phyloP scores from a whole-genome alignment of 2,113 vertebrate species.

The Pomatostomus ruficeps region DNA sequence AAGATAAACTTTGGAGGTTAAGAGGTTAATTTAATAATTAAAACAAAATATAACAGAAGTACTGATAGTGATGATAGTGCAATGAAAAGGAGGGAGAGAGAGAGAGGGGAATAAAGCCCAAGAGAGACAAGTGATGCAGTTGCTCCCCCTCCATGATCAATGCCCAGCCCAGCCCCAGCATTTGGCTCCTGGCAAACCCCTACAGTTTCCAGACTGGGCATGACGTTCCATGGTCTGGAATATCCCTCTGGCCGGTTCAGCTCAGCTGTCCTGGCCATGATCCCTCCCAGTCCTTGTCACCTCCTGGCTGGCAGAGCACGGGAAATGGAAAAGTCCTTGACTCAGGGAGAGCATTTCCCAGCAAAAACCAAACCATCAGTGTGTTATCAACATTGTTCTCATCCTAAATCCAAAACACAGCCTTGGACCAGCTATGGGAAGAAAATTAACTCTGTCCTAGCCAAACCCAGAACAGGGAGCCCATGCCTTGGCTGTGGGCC shows the following conservation, averaged over 20 bases:
- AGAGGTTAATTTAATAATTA: not conserved
- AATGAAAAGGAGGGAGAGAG: not conserved
- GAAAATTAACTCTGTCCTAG: not conserved
- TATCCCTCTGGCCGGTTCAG: not conserved
- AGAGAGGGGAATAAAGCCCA: not conserved
- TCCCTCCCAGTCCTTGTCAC: not conserved
- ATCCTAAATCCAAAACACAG: not conserved
- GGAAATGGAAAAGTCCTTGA: not conserved
- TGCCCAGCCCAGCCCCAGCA: not conserved
- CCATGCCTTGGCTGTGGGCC: rapidly evolving
- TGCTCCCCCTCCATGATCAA: rapidly evolving
- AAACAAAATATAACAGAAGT: not conserved
- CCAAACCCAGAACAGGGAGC: not conserved
- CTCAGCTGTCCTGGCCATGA: not conserved
- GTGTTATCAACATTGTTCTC: not conserved
- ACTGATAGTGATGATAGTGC: not conserved
- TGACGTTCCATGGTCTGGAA: not conserved
- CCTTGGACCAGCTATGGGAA: not conserved
- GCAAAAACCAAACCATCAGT: not conserved
- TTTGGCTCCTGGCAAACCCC: not conserved
- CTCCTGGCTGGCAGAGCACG: not conserved
- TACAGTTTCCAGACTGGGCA: not conserved
- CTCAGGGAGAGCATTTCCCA: not conserved
- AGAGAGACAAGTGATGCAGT: not conserved
- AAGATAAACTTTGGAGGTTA: not conserved